Percentiles rank a stretch among this genome's conserved stretches.
phyloP scores from a whole-genome alignment of 1,140 invertebrate species.

The Scaptomyza hsui region DNA sequence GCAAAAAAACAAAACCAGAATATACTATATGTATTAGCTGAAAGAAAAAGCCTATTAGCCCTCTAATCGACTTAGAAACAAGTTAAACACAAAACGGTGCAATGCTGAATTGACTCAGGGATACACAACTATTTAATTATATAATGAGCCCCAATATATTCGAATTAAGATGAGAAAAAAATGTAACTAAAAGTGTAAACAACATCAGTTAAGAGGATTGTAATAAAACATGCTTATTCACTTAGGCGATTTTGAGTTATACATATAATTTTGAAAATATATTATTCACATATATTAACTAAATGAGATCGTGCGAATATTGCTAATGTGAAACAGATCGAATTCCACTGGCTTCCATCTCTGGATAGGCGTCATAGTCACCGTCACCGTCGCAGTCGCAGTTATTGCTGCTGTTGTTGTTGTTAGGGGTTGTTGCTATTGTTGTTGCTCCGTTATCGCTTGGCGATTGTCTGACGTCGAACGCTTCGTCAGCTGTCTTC shows the following conservation, averaged over 20 bases:
- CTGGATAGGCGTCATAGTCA: constrained; percentile 15
- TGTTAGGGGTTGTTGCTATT: constrained; percentile 1
- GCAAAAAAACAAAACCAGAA: constrained; percentile 1
- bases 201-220: not conserved
- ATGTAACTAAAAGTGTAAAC: too few species aligned
- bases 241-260: not conserved
- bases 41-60: constrained; percentile 36
- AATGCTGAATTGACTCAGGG: constrained; percentile 7
- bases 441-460: constrained; percentile 27
- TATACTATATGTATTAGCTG: not conserved
- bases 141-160: constrained; percentile 2
- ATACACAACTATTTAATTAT: not conserved
- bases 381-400: constrained; percentile 23
- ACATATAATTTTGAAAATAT: constrained; percentile 10
- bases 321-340: not conserved
- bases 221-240: too few species aligned
- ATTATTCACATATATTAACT: constrained; percentile 14
- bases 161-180: not conserved
- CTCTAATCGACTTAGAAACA: constrained; percentile 45
- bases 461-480: constrained; percentile 12
- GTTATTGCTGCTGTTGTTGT: not conserved
- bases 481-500: constrained; percentile 21
- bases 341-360: constrained; percentile 10
- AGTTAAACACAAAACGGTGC: constrained; percentile 2
- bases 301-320: constrained; percentile 3